Conservation (phyloP, 2,888 invertebrate species). For the Mythimna lalbum region DNA sequence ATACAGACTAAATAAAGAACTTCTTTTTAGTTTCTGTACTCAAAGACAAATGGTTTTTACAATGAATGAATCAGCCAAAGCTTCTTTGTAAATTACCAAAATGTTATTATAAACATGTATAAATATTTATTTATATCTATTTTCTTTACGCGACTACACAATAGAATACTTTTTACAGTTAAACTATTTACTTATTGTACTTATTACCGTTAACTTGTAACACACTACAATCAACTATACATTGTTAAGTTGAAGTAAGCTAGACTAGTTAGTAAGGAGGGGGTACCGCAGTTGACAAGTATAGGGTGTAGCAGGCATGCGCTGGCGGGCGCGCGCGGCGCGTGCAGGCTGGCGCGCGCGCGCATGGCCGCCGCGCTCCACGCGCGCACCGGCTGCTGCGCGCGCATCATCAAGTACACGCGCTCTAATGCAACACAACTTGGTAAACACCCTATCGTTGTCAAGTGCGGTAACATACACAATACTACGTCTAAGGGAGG, state of each 20-base stretch:
- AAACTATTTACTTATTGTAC: not conserved
- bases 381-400: constrained; percentile 63
- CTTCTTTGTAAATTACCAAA: no score
- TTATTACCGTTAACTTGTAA: not conserved
- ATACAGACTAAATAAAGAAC: no score
- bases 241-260: no score
- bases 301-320: constrained; percentile 65
- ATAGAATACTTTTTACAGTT: no score
- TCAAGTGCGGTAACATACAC: constrained; percentile 67
- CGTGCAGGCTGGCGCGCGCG: constrained; percentile 46
- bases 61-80: no score
- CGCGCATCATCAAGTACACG: constrained; percentile 58
- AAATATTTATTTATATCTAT: no score
- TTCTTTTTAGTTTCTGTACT: no score
- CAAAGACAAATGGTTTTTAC: no score
- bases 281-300: constrained; percentile 74
- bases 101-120: no score
- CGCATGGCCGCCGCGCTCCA: constrained; percentile 68
- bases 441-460: constrained; percentile 48
- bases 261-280: not conserved
- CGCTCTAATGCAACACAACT: constrained; percentile 50
- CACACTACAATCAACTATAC: not conserved
- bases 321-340: constrained; percentile 48
- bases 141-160: no score
- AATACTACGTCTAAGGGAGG: not conserved